Base-by-base conservation (phyloP, 2,888 invertebrate genomes). In the Apodemia hepburni region DNA sequence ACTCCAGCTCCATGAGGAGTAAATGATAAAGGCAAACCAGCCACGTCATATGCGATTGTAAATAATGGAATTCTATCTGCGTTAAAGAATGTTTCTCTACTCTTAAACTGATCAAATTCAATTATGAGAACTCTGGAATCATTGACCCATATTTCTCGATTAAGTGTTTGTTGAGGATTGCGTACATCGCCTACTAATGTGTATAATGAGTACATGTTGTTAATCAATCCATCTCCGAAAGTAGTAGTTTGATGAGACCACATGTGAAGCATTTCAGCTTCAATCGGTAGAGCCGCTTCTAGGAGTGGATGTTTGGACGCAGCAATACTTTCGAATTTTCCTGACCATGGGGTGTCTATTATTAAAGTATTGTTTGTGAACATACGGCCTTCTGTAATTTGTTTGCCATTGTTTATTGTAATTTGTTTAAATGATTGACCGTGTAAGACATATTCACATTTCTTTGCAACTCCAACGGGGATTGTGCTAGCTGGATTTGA, bases 51-150 rank as follows among this genome's bases (percentile, higher is more conserved):
- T 17, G 95, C 95, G 60, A 98, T 96, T 0, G 96, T 96, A 65
- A 99, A 92, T 38, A 99, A 92, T 15, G 97, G 95, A 65, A 95
- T 95, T 67, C 96, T 94, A 67, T 97, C 95, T 68, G 95, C 94
- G 80, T 98, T 97, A 76, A 97, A 97, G 81, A 98, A 96, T 0
- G 96, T 97, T 85, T 98, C 98, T 49, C 95, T 95, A 71, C 97
- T 97, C 57, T 96, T 96, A 67, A 96, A 96, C 79, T 98, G 97
- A 79, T 99, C 98, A 77, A 98, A 98, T 82, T 98, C 98, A 60
- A 98, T 95, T 17, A 97, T 97, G 45, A 99, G 92, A 0, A 98
- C 95, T 73, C 97, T 94, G 6, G 97, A 95, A 69, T 97, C 96
- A 81, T 99, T 99, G 6, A 98, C 97, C 96, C 97, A 95, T 71